Evolutionary conservation across 2,797 vertebrate genomes (phyloP), one percentile per base, ranked within the genome.

Genomic region (Crocidura indochinensis): DNA sequence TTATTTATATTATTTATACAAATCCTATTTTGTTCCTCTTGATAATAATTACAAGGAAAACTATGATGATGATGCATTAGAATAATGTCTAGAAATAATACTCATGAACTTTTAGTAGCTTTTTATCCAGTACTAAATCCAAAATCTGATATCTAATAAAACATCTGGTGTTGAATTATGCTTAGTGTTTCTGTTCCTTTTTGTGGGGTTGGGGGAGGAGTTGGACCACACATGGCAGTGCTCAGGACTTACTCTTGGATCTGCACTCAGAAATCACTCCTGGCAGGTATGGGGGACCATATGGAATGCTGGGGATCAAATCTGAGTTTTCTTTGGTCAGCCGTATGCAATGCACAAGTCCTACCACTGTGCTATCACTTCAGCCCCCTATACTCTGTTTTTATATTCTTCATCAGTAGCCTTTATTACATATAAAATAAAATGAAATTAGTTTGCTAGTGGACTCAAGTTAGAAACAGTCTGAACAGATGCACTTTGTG

Each of bases 381-480:
- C 38, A 38, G 38, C 38, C 38, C 38, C 38, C 38, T 38, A 2
- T 5, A 38, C 38, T 38, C 38, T 38, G 38, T 38, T 38, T 72
- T 56, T 53, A 26, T 27, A 68, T 38, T 38, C 14, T 87, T 83
- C 77, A 10, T 78, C 49, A 27, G 51, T 64, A 53, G 8, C 1
- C 8, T 26, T 93, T 84, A 26, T 56, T 82, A 9, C 44, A 49
- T 29, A 26, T 19, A 87, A 56, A 20, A 1, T 60, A n/a, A n/a
- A 24, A 69, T 8, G 73, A 11, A 53, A 47, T 92, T 84, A 19
- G 60, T 88, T 83, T 51, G n/a, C 19, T 19, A 69, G 38, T 71
- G 62, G 15, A 46, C 1, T 12, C 56, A 56, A n/a, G 29, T 47
- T 74, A 24, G 19, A 1, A 73, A 88, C 76, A 75, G n/a, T n/a